Evolutionary conservation across 2,797 vertebrate genomes (phyloP), one percentile per base, ranked within the genome.

Genomic region (Typhlichthys eigenmanni): DNA sequence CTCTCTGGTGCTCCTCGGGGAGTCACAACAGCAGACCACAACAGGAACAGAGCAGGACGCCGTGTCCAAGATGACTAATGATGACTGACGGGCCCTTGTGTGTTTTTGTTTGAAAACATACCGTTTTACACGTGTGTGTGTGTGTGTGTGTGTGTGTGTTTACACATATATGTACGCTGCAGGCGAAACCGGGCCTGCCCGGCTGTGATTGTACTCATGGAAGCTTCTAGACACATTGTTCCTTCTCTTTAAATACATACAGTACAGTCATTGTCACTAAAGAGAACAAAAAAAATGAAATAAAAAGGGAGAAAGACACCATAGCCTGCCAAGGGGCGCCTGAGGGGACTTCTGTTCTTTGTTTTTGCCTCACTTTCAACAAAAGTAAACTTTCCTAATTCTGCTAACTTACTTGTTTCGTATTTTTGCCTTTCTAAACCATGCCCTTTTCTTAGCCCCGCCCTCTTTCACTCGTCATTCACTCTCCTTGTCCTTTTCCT

Each of bases 161-260:
- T 16, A 46, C 38, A 17, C 58, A 47, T 68, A 50, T 63, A n/a
- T 57, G 54, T 56, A 55, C 60, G 13, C 60, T 60, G 73, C 68
- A 34, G 63, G 64, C 63, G 17, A 32, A 51, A 48, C 38, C 64
- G 57, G 53, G 47, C 69, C 80, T 77, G 75, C 64, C 60, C 29
- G 66, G 53, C 68, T 66, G 71, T 13, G 73, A 82, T 82, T 79
- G 65, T 63, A 60, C 64, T 69, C 66, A 12, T 60, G 74, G 74
- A 74, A 67, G 73, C 80, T 59, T 11, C 72, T 43, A 60, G 72
- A 67, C 64, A 73, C 57, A 69, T 71, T 76, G 68, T 67, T 62
- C 38, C 48, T 55, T 68, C 47, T 24, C 60, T 79, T 45, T 60
- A 69, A 69, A 82, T 53, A 76, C 58, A 61, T 59, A 54, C 58